Evolutionary conservation across 2,888 invertebrate species (phyloP).

Genomic region (Disparrhopalites patrizii): DNA sequence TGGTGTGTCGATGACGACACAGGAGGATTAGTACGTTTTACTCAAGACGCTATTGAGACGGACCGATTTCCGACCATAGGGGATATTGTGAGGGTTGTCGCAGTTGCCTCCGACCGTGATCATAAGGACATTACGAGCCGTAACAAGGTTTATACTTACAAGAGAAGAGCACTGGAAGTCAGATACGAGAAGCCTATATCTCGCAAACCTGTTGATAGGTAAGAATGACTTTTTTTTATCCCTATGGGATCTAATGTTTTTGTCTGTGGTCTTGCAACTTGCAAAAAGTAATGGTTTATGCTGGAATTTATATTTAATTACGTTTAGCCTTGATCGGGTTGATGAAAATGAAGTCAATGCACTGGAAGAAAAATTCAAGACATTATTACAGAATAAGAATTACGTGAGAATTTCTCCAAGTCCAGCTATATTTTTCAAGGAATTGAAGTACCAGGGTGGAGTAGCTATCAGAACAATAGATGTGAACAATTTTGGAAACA

Average conservation of each 20-base stretch:
- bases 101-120: slow-evolving; percentile 69
- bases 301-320: slow-evolving; percentile 10
- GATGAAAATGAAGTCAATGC: slow-evolving; percentile 9
- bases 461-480: slow-evolving; percentile 28
- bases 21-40: slow-evolving; percentile 61
- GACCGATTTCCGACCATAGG: slow-evolving; percentile 59
- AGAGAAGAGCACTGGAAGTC: neutral
- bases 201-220: neutral
- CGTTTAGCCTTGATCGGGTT: neutral
- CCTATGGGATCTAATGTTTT: neutral
- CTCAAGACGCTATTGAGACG: slow-evolving; percentile 56
- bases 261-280: neutral
- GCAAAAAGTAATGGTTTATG: neutral
- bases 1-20: slow-evolving; percentile 59
- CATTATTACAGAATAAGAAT: slow-evolving; percentile 31
- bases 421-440: slow-evolving; percentile 19
- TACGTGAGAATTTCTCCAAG: slow-evolving; percentile 34
- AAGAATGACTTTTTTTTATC: neutral
- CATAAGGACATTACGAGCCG: slow-evolving; percentile 63
- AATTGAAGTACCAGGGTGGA: too few relatives aligned
- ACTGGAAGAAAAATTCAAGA: slow-evolving; percentile 7
- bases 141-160: slow-evolving; percentile 52
- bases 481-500: slow-evolving; percentile 31
- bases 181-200: neutral
- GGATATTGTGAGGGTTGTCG: slow-evolving; percentile 55